These are phyloP conservation scores for Cyclopterus lumpus DNA, from an alignment of 2,797 vertebrate species.

Conservation along the genomic window DNA sequence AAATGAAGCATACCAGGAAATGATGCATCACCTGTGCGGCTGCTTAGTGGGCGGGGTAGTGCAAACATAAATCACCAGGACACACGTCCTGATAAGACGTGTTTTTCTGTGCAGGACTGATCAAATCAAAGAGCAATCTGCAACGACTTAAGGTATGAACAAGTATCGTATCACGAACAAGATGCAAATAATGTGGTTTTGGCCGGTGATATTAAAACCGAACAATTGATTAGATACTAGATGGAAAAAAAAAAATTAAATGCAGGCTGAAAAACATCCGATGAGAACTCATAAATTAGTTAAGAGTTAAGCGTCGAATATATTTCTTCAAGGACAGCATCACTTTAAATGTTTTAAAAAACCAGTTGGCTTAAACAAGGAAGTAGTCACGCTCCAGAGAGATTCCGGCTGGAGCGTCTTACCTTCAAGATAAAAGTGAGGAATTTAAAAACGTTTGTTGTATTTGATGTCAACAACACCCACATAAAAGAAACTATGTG, in stretches of 20 bases:
- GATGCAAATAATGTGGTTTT: background rate
- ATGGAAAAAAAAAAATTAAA: background rate
- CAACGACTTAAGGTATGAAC: conserved; percentile 6
- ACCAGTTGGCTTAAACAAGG: background rate
- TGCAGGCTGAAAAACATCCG: background rate
- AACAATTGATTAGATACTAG: too few species aligned
- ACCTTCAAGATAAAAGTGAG: conserved; percentile 41
- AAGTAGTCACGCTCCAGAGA: background rate
- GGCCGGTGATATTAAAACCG: background rate
- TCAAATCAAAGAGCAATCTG: background rate
- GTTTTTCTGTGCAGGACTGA: background rate
- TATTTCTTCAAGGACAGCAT: background rate
- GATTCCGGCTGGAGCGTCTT: background rate
- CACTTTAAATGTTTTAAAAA: conserved; percentile 17
- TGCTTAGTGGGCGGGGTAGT: background rate
- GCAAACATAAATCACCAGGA: background rate
- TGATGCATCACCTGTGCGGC: background rate
- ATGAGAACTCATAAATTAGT: background rate
- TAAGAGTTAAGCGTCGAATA: background rate
- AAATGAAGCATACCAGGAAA: background rate
- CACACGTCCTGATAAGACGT: background rate
- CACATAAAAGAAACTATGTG: background rate
- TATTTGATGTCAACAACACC: background rate
- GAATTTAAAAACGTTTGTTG: background rate
- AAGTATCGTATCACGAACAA: background rate